Evolutionary conservation across 2,888 invertebrate genomes (phyloP).

Genomic region (Hypsopygia costalis): DNA sequence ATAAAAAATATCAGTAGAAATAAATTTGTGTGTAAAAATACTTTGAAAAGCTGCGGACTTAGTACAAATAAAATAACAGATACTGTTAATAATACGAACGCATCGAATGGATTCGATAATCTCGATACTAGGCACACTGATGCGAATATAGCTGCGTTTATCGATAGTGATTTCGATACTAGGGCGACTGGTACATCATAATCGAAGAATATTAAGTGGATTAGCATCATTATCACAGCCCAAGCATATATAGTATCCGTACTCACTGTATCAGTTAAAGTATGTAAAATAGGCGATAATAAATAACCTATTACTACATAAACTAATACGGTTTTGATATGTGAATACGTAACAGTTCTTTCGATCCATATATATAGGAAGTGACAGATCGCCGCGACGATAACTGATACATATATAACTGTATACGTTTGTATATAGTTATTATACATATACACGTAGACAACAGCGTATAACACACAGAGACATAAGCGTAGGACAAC

Average conservation of each 20-base stretch:
- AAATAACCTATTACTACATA: constrained; percentile 93
- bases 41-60: constrained; percentile 88
- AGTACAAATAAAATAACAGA: constrained; percentile 94
- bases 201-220: constrained; percentile 95
- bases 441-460: constrained; percentile 87
- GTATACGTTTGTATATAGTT: constrained; percentile 83
- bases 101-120: constrained; percentile 90
- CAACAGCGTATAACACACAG: constrained; percentile 85
- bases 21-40: constrained; percentile 78
- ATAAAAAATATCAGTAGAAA: constrained; percentile 73
- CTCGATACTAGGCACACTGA: constrained; percentile 97
- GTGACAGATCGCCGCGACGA: constrained; percentile 82
- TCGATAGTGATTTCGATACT: constrained; percentile 93
- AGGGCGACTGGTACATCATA: constrained; percentile 94
- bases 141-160: constrained; percentile 97
- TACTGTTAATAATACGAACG: constrained; percentile 93
- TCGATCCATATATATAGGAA: constrained; percentile 72
- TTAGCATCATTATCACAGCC: constrained; percentile 91
- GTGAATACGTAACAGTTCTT: constrained; percentile 62
- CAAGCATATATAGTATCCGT: constrained; percentile 98
- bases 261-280: constrained; percentile 96
- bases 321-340: constrained; percentile 88
- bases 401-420: constrained; percentile 80
- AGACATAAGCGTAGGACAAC: constrained; percentile 90
- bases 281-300: constrained; percentile 94